Percentiles rank a stretch among this genome's conserved stretches.
phyloP scores from a whole-genome alignment of 2,888 invertebrate species.

The Spodoptera littoralis region DNA sequence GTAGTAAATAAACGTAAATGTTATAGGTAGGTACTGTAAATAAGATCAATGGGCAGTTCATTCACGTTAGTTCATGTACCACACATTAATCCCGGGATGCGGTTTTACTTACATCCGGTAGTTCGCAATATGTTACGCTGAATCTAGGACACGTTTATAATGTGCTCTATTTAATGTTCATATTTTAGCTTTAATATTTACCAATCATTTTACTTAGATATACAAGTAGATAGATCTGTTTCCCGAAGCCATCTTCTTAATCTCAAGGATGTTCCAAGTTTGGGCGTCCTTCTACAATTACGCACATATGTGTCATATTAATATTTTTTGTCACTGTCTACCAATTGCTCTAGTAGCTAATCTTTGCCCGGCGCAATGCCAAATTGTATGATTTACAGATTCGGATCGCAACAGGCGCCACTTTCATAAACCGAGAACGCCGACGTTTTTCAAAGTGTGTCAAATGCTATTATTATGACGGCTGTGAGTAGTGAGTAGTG shows the following conservation, averaged over 20 bases:
- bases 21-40: constrained; percentile 47
- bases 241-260: constrained; percentile 3
- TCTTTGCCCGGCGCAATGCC: constrained; percentile 78
- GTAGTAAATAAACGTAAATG: constrained; percentile 14
- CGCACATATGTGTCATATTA: constrained; percentile 13
- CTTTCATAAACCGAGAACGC: constrained; percentile 71
- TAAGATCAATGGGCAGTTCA: constrained; percentile 53
- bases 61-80: constrained; percentile 42
- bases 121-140: constrained; percentile 49
- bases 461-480: constrained; percentile 68
- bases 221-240: constrained; percentile 10
- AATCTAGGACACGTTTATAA: constrained; percentile 50
- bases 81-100: constrained; percentile 59
- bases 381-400: constrained; percentile 83
- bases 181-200: constrained; percentile 40
- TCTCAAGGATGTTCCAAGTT: background rate
- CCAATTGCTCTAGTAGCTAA: constrained; percentile 51
- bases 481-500: constrained; percentile 42
- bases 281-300: background rate
- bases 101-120: constrained; percentile 60
- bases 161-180: constrained; percentile 50
- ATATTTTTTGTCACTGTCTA: constrained; percentile 28
- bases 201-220: constrained; percentile 25
- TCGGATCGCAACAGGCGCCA: constrained; percentile 74
- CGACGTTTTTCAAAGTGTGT: constrained; percentile 71